A percentile compares a stretch with the other conserved stretches of the same genome.
phyloP scores from a whole-genome alignment of 2,888 invertebrate genomes.

The Eupeodes latifasciatus region DNA sequence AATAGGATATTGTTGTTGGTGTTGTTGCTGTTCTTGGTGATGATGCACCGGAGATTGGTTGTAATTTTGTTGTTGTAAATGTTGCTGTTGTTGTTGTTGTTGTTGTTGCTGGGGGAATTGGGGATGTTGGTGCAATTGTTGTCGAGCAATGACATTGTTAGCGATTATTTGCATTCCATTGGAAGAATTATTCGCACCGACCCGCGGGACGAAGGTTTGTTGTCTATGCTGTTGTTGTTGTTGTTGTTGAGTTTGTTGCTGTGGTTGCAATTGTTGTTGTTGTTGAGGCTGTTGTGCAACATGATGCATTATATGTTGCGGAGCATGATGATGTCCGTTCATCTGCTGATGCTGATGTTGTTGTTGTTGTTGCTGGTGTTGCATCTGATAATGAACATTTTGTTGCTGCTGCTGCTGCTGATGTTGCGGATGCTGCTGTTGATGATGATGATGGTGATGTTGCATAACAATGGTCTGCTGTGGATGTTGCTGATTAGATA shows the following conservation, averaged over 20 bases:
- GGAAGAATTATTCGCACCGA: conserved; percentile 78
- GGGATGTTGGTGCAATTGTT: conserved; percentile 76
- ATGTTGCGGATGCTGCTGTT: conserved; percentile 64
- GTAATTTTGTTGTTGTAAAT: conserved; percentile 71
- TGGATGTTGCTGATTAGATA: conserved; percentile 61
- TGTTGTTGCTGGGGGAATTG: conserved; percentile 71
- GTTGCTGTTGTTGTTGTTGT: conserved; percentile 76
- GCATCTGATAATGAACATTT: conserved; percentile 64
- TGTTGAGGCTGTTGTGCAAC: conserved; percentile 51
- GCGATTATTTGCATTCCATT: conserved; percentile 78
- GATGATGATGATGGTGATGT: conserved; percentile 63
- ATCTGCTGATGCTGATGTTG: conserved; percentile 64
- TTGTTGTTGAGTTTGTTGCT: conserved; percentile 74
- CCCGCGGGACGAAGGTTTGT: conserved; percentile 79
- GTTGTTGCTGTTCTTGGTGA: conserved; percentile 76
- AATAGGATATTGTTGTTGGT: conserved; percentile 75
- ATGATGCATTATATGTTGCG: conserved; percentile 59
- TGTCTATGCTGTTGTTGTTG: conserved; percentile 79
- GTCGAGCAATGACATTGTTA: conserved; percentile 76
- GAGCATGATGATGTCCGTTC: conserved; percentile 63
- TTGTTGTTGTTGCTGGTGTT: conserved; percentile 64
- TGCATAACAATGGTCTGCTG: conserved; percentile 72
- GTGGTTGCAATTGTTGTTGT: conserved; percentile 60
- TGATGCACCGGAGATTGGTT: conserved; percentile 67
- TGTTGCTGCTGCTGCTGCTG: conserved; percentile 73